Evolutionary conservation across 1,140 invertebrate species (phyloP), one percentile per base, ranked within the genome.

Genomic region (Cherax destructor): DNA sequence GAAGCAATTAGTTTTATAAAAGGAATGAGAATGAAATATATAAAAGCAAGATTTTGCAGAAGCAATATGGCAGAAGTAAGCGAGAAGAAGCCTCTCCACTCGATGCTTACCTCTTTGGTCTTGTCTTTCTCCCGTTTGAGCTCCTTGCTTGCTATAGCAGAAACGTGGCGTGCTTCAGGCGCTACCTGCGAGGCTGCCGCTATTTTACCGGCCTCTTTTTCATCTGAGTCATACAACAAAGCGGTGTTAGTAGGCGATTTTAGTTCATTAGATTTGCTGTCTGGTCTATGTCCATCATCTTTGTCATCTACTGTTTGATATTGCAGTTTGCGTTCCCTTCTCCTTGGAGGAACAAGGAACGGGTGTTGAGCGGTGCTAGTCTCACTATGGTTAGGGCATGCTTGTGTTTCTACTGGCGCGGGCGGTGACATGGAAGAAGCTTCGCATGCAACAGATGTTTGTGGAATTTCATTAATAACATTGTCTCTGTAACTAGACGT

Each of bases 11-110:
- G 77, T 88, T 80, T 88, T 10, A 90, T 18, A 47, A 90, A 84
- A 47, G 88, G 88, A 30, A 90, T 90, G 16, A 84, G 41, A 49
- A 90, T 90, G 41, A 90, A 90, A 78, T 90, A 90, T n/a, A 90
- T 74, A 10, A 90, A 90, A n/a, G 88, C 88, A 77, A 90, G 47
- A 90, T 90, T 85, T 78, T 90, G 88, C 72, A 90, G 56, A 52
- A 90, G 56, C 56, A 84, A n/a, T 21, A 90, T 77, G 7, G 81
- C 88, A 78, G 65, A 77, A 21, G 74, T 56, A 16, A 90, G 30
- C n/a, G 69, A 76, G 50, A 83, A 77, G 18, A 78, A 16, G 81
- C n/a, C 61, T 74, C 6, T 59, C 50, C 69, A 78, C n/a, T 59
- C 30, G 24, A 13, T 13, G 88, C 88, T 90, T 90, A 90, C 88